Percentiles rank a stretch among this genome's conserved stretches.
Conservation (phyloP, 2,888 invertebrate genomes). For the Neuroscelio doddi region DNA sequence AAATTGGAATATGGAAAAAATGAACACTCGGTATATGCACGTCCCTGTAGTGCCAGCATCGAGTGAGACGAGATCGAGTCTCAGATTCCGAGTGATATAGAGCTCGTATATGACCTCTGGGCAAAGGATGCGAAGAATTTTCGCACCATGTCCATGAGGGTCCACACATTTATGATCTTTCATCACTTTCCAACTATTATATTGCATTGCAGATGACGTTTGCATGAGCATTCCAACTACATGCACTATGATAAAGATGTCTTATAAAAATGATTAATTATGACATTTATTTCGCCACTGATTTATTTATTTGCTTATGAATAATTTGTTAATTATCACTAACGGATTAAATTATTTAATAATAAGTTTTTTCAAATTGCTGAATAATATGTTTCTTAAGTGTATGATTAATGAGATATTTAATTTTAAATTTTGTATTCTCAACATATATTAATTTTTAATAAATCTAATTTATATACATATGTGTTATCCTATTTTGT, state of each 20-base stretch:
- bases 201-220: conserved; percentile 8
- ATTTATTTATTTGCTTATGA: no score
- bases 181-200: conserved; percentile 6
- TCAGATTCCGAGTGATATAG: conserved; percentile 18
- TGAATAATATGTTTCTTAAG: no score
- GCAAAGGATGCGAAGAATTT: conserved; percentile 18
- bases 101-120: conserved; percentile 14
- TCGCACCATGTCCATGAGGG: conserved; percentile 8
- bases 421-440: no score
- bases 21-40: conserved; percentile 10
- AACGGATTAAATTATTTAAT: no score
- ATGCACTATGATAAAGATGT: not conserved
- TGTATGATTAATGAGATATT: no score
- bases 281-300: no score
- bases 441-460: no score
- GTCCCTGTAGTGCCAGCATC: conserved; percentile 1
- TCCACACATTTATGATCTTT: conserved; percentile 8
- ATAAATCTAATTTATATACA: no score
- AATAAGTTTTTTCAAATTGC: no score
- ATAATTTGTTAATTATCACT: no score
- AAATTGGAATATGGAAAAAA: no score
- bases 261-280: no score
- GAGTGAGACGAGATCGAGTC: conserved; percentile 19
- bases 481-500: not conserved
- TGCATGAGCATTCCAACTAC: conserved; percentile 2